phyloP scores from a whole-genome alignment of 2,797 vertebrate species.

The Xerus rutilus region DNA sequence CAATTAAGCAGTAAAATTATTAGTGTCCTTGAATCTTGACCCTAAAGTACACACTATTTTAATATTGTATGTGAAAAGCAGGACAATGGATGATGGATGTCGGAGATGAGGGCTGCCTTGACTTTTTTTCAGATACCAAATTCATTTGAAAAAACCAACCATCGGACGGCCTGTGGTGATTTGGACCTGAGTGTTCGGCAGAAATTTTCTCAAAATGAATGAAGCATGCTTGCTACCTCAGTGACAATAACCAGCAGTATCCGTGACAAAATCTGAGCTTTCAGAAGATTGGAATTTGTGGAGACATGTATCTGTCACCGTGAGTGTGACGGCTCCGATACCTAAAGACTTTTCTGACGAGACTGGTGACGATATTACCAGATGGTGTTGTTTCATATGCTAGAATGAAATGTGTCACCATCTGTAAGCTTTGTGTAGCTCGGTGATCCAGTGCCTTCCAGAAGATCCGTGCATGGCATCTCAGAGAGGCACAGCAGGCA shows the following conservation, averaged over 20 bases:
- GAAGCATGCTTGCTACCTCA: too few species aligned
- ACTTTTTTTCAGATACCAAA: neutral
- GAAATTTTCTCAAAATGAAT: neutral
- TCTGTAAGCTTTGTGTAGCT: neutral
- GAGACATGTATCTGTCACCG: neutral
- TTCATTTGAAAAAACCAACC: neutral
- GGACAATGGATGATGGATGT: neutral
- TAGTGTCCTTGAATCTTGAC: neutral
- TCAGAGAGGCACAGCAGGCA: too few species aligned
- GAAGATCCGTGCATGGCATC: too few species aligned
- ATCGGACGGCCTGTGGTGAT: neutral
- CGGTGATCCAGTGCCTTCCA: neutral
- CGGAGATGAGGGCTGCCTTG: neutral
- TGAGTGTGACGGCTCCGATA: neutral
- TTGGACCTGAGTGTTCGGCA: neutral
- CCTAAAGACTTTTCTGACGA: neutral
- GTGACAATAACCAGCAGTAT: neutral
- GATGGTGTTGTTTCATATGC: neutral
- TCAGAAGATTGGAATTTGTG: neutral
- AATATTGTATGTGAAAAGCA: neutral
- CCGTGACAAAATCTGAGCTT: neutral
- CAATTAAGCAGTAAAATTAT: neutral
- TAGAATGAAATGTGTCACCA: neutral
- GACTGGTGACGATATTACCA: neutral
- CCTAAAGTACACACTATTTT: neutral